Evolutionary conservation across 2,888 invertebrate genomes (phyloP).

Genomic region (Ctena decussata): DNA sequence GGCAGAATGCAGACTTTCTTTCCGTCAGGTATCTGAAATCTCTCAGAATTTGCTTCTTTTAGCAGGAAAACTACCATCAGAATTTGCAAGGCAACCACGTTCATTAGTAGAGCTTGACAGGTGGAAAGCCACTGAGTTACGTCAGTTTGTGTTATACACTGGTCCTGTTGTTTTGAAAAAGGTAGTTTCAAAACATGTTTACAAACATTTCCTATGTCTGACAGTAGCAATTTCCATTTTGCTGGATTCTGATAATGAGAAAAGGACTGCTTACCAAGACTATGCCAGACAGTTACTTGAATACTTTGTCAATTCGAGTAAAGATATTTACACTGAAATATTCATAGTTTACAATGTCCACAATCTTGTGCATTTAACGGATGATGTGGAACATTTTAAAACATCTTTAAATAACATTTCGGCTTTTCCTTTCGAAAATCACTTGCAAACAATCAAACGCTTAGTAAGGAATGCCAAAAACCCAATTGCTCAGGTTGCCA

Average conservation of each 20-base stretch:
- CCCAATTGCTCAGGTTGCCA: too few relatives aligned
- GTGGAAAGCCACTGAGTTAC: constrained; percentile 48
- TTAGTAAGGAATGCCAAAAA: too few relatives aligned
- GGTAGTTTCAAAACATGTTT: constrained; percentile 22
- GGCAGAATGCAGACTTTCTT: constrained; percentile 30
- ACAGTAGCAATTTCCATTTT: background rate
- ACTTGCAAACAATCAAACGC: too few relatives aligned
- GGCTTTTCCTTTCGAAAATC: too few relatives aligned
- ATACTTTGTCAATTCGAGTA: constrained; percentile 3
- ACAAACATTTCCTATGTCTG: constrained; percentile 36
- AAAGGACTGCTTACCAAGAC: background rate
- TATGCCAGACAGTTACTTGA: background rate
- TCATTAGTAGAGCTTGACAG: constrained; percentile 69
- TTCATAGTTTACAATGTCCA: too few relatives aligned
- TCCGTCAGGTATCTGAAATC: constrained; percentile 16
- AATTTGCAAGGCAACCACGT: constrained; percentile 78
- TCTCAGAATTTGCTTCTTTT: constrained; percentile 34
- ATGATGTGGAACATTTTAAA: too few relatives aligned
- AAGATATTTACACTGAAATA: too few relatives aligned
- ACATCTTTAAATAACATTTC: too few relatives aligned
- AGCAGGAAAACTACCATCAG: constrained; percentile 54
- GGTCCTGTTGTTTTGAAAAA: constrained; percentile 55
- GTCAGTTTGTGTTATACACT: constrained; percentile 75
- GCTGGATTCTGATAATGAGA: background rate
- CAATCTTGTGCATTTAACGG: too few relatives aligned